Conservation (phyloP, 2,113 vertebrate species). For the Vulpes ferrilata region DNA sequence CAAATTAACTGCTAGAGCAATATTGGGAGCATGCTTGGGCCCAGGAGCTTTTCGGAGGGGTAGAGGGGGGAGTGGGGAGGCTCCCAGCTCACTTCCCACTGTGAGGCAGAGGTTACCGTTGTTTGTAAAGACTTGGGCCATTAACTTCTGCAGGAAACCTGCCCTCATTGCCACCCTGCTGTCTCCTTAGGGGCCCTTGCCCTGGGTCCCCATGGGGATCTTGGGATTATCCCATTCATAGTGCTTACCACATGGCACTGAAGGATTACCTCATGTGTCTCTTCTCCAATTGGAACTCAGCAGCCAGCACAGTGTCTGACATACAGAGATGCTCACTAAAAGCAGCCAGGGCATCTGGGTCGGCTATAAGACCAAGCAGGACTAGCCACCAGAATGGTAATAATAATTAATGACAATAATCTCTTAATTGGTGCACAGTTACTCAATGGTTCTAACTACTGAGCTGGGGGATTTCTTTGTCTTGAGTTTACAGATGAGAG, state of each 20-base stretch:
- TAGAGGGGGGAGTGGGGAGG: neutral
- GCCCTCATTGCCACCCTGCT: neutral
- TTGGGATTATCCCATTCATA: neutral
- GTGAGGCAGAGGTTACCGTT: neutral
- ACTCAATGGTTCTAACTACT: neutral
- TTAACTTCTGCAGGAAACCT: constrained; percentile 52
- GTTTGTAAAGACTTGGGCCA: neutral
- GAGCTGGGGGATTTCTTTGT: neutral
- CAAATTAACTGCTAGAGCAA: neutral
- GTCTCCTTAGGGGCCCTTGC: neutral
- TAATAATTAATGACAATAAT: no score
- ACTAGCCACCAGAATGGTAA: neutral
- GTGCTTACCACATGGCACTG: neutral
- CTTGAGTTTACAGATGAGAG: neutral
- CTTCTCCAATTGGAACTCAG: neutral
- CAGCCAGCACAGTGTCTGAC: no score
- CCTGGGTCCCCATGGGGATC: neutral
- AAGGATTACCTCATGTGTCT: neutral
- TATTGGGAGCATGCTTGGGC: neutral
- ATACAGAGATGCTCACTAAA: rapidly evolving
- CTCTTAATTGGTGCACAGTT: neutral
- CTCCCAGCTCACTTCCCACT: neutral
- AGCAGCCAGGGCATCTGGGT: no score
- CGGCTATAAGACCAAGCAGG: no score
- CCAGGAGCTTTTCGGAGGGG: neutral